Base-by-base conservation (phyloP, 2,797 vertebrate species). In the Enteromius paludinosus region DNA sequence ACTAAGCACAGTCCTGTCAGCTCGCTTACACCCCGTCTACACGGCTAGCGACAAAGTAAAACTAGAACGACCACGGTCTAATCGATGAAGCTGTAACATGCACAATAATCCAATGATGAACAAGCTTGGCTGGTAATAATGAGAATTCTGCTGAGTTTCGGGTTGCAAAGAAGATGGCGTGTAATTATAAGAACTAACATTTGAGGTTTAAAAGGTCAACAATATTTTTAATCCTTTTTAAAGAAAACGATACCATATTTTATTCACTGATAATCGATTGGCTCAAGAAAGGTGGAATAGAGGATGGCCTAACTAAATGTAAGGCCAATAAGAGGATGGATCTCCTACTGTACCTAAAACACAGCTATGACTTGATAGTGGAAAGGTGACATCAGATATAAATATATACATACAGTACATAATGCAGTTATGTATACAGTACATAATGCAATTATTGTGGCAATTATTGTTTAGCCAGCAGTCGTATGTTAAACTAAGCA, bases 401-500 rank as follows among this genome's bases (percentile, higher is more conserved):
- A 2, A 20, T 52, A 52, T 52, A 7, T 18, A 49, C 6, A 52
- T 18, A 52, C 1, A 8, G 35, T 38, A 38, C 49, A 45, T 45
- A 45, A 45, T 4, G 43, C 43, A 45, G 14, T 11, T 45, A 45
- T 14, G 11, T 12, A 43, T 3, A n/a, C n/a, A n/a, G n/a, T n/a
- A n/a, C n/a, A n/a, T n/a, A n/a, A n/a, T n/a, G n/a, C n/a, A n/a
- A n/a, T n/a, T n/a, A n/a, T n/a, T n/a, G n/a, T n/a, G n/a, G n/a
- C n/a, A n/a, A n/a, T n/a, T n/a, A n/a, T n/a, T n/a, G 35, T 73
- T 78, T 59, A 66, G 54, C 61, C 72, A 47, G 68, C 66, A 78
- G 66, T 68, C 47, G n/a, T 35, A 71, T 73, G 74, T 80, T 69
- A 82, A 41, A 78, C 62, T 78, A 84, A 87, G 82, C 71, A 85